Percentiles rank a stretch among this genome's conserved stretches.
phyloP scores from a whole-genome alignment of 2,888 invertebrate species.

The Caenorhabditis panamensis region DNA sequence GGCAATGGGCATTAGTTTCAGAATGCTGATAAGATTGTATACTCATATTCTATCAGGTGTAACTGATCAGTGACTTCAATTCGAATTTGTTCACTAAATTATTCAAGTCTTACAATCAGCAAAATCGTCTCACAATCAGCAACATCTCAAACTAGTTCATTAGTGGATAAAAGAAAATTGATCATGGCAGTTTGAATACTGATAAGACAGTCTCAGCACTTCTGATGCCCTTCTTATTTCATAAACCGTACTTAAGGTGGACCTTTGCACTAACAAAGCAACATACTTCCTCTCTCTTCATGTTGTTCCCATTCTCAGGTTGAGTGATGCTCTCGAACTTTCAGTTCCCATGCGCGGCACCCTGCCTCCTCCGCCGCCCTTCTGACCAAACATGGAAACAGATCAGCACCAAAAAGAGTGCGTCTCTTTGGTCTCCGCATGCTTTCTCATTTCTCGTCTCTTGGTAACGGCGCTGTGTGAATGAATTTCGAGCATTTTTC shows the following conservation, averaged over 20 bases:
- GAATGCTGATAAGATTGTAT: background rate
- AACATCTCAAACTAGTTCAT: too few species aligned
- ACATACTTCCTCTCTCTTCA: background rate
- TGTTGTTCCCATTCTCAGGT: background rate
- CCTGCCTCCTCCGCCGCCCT: background rate
- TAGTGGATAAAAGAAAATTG: too few species aligned
- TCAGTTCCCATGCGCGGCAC: conserved; percentile 39
- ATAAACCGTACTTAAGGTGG: too few species aligned
- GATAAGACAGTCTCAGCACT: too few species aligned
- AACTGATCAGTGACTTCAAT: too few species aligned
- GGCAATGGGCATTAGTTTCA: background rate
- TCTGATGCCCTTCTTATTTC: too few species aligned
- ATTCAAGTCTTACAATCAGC: too few species aligned
- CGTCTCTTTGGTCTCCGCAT: conserved; percentile 15
- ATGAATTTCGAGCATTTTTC: conserved; percentile 18
- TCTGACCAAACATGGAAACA: conserved; percentile 41
- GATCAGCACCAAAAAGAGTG: conserved; percentile 51
- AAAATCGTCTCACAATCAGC: too few species aligned
- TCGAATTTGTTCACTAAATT: too few species aligned
- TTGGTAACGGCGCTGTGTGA: conserved; percentile 33
- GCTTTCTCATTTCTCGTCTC: conserved; percentile 41
- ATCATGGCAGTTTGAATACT: too few species aligned
- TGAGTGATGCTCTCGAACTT: conserved; percentile 16
- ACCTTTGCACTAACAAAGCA: too few species aligned
- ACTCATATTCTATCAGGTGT: too few species aligned